Conservation (phyloP, 1,140 invertebrate species). For the Bombus pyrosoma region DNA sequence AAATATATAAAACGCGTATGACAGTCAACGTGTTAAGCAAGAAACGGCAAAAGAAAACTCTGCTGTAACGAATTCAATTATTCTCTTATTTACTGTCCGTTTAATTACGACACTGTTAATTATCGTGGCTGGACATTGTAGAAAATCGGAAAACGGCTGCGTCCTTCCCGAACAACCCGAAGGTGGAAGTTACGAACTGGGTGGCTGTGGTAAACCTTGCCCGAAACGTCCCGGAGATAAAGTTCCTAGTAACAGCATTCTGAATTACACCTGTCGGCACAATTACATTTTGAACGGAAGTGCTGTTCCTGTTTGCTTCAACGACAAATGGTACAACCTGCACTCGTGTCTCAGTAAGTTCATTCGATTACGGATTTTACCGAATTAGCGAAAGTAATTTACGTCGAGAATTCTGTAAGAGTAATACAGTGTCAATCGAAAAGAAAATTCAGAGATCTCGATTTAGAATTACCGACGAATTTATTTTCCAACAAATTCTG, state of each 20-base stretch:
- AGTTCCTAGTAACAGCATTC: slow-evolving; percentile 64
- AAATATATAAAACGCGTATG: no score
- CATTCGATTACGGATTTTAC: neutral
- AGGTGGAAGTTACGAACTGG: slow-evolving; percentile 64
- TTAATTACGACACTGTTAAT: slow-evolving; percentile 30
- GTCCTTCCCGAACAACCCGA: slow-evolving; percentile 61
- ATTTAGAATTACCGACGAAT: no score
- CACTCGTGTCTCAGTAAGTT: slow-evolving; percentile 66
- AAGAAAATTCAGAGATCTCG: neutral
- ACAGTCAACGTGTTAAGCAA: neutral
- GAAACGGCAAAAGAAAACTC: neutral
- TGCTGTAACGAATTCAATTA: slow-evolving; percentile 14
- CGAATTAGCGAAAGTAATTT: neutral
- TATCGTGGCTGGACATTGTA: slow-evolving; percentile 17
- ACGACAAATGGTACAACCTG: slow-evolving; percentile 57
- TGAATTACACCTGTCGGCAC: slow-evolving; percentile 64
- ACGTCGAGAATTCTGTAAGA: neutral
- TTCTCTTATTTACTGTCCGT: slow-evolving; percentile 3
- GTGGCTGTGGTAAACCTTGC: slow-evolving; percentile 57
- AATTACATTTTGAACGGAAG: slow-evolving; percentile 65
- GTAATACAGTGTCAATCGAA: neutral
- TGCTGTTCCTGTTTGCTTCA: slow-evolving; percentile 61
- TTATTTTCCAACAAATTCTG: neutral
- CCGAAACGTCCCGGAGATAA: slow-evolving; percentile 52
- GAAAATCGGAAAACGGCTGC: slow-evolving; percentile 54